phyloP scores from a whole-genome alignment of 2,113 vertebrate species.

The Tricholaema leucomelas region DNA sequence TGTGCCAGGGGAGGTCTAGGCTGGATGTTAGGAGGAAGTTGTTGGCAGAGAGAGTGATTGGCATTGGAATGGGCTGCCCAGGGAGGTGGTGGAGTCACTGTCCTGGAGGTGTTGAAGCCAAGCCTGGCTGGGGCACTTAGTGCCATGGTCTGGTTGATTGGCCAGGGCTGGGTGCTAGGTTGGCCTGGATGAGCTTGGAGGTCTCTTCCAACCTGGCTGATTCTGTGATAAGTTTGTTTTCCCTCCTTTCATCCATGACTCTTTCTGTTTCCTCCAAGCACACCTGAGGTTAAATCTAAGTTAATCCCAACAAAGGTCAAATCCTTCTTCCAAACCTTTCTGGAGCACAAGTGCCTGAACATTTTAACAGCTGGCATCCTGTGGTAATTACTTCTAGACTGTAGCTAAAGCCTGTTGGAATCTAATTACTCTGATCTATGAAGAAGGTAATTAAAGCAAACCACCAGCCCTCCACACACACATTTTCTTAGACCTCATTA shows the following conservation, averaged over 20 bases:
- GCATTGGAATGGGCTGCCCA: too few species aligned
- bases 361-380: conserved; percentile 70
- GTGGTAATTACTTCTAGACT: conserved; percentile 69
- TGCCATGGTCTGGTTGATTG: too few species aligned
- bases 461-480: neutral
- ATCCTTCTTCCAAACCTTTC: conserved; percentile 40
- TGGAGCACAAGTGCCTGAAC: conserved; percentile 28
- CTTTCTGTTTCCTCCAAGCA: neutral
- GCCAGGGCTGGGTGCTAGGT: too few species aligned
- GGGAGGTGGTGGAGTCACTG: too few species aligned
- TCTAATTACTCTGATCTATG: conserved; percentile 75
- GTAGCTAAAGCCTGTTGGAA: conserved; percentile 64
- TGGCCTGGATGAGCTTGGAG: too few species aligned
- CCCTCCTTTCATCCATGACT: neutral
- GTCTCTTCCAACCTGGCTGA: too few species aligned
- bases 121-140: too few species aligned
- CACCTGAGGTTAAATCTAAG: neutral
- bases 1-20: too few species aligned
- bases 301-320: conserved; percentile 27
- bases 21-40: too few species aligned
- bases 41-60: too few species aligned
- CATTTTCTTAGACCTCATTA: conserved; percentile 68
- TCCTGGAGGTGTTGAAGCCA: too few species aligned
- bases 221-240: neutral
- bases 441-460: conserved; percentile 72